Conservation (phyloP, 1,140 invertebrate species). For the Wasmannia auropunctata region DNA sequence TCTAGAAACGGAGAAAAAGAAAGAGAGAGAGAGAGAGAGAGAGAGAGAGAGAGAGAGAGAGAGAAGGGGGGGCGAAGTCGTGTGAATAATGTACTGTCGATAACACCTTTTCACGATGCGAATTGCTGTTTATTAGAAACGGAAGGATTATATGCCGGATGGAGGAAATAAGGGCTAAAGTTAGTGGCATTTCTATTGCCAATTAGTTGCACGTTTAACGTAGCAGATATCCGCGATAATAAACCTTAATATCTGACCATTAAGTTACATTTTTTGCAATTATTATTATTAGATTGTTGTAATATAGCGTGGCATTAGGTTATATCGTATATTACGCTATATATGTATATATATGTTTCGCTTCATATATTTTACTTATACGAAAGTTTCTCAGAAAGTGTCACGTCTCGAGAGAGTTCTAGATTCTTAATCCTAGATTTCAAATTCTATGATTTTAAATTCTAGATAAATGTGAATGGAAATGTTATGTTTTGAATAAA, state of each 20-base stretch:
- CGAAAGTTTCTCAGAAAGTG: background rate
- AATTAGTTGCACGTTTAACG: conserved; percentile 26
- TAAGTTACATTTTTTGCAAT: background rate
- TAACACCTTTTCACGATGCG: background rate
- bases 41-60: background rate
- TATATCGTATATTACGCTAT: background rate
- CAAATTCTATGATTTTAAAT: too few species aligned
- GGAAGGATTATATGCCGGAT: conserved; percentile 19
- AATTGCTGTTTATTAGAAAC: conserved; percentile 24
- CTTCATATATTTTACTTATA: background rate
- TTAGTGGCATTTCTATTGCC: background rate
- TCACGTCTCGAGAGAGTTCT: background rate
- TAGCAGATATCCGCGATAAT: conserved; percentile 20
- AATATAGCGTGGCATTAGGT: too few species aligned
- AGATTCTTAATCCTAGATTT: background rate
- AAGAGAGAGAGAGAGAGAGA: background rate
- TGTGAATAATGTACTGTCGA: conserved; percentile 31
- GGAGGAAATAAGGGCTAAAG: background rate
- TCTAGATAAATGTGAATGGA: background rate
- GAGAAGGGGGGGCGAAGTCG: background rate
- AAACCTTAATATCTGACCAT: background rate
- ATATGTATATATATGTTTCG: background rate
- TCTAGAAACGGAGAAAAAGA: too few species aligned
- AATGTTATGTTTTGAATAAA: background rate
- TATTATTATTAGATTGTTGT: background rate